A percentile compares a stretch with the other conserved stretches of the same genome.
Conservation (phyloP, 2,888 invertebrate genomes). For the Platycheirus albimanus region DNA sequence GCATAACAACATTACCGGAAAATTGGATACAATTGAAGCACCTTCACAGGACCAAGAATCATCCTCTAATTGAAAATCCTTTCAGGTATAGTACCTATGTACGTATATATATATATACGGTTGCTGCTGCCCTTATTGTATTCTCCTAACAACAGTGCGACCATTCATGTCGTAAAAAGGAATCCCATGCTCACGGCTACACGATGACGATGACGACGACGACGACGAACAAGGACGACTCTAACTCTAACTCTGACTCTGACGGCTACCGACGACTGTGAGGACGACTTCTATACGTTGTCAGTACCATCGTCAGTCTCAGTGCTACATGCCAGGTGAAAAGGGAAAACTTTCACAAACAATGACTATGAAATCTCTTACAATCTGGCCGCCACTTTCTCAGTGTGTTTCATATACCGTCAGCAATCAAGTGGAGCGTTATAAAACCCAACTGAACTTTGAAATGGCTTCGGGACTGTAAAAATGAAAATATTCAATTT, state of each 20-base stretch:
- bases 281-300: no score
- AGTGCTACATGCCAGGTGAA: constrained; percentile 20
- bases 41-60: constrained; percentile 71
- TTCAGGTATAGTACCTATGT: constrained; percentile 68
- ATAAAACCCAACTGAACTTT: constrained; percentile 68
- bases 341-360: constrained; percentile 53
- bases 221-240: background rate
- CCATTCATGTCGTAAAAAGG: constrained; percentile 66
- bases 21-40: constrained; percentile 69
- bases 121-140: constrained; percentile 35
- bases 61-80: constrained; percentile 72
- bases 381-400: constrained; percentile 63
- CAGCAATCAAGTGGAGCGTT: constrained; percentile 68
- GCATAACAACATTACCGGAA: constrained; percentile 63
- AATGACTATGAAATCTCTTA: constrained; percentile 65
- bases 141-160: constrained; percentile 54
- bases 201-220: background rate
- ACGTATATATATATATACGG: background rate
- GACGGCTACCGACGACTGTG: no score
- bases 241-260: no score
- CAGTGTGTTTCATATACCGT: constrained; percentile 59
- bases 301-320: no score
- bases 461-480: constrained; percentile 65
- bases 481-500: constrained; percentile 72
- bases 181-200: background rate